Conservation (phyloP, 2,113 vertebrate species). For the Erinaceus europaeus region DNA sequence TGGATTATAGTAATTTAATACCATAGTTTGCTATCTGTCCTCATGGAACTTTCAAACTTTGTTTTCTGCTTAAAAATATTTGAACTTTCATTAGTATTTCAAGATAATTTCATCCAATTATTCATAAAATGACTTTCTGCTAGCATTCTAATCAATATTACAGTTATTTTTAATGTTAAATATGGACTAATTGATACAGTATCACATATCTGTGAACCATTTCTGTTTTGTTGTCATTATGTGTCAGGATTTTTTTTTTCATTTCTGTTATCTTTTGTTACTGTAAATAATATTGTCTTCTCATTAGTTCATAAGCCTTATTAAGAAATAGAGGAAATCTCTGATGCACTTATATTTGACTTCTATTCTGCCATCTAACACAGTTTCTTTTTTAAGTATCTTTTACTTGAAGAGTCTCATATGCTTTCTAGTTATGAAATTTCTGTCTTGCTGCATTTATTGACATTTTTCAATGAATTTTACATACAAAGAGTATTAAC, state of each 20-base stretch:
- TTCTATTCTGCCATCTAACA: neutral
- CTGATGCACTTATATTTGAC: neutral
- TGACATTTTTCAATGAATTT: neutral
- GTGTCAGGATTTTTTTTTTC: no score
- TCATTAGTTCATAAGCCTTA: neutral
- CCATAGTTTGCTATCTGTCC: neutral
- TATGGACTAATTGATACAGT: no score
- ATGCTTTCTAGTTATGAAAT: neutral
- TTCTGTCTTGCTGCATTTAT: neutral
- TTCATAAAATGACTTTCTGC: neutral
- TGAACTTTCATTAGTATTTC: neutral
- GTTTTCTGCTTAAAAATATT: neutral
- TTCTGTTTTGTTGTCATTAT: no score
- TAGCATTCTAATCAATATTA: neutral
- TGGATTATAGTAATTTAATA: neutral
- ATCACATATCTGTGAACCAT: neutral
- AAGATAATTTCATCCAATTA: neutral
- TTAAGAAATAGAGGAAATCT: neutral
- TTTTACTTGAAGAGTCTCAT: no score
- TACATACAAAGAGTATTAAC: neutral
- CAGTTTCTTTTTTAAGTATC: no score
- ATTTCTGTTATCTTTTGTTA: neutral
- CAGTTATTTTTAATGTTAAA: no score
- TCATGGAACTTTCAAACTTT: neutral
- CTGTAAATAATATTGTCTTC: neutral